Evolutionary conservation across 2,113 vertebrate species (phyloP).

Genomic region (Hymenochirus boettgeri): DNA sequence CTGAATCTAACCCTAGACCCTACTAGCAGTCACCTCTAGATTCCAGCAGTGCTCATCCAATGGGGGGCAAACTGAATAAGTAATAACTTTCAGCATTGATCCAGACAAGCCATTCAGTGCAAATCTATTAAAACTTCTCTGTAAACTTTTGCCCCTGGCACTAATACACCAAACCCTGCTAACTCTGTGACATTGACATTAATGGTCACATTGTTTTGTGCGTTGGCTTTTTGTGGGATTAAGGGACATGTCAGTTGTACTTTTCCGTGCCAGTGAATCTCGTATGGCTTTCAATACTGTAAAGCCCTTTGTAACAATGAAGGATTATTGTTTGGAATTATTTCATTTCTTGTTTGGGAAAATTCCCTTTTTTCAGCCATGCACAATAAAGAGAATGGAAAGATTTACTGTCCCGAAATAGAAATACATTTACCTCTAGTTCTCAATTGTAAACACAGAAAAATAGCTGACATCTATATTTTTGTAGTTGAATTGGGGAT

Average conservation of each 20-base stretch:
- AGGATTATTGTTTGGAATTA: constrained; percentile 10
- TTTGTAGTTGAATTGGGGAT: no score
- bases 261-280: constrained; percentile 10
- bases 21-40: constrained; percentile 9
- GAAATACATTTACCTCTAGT: no score
- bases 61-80: not conserved
- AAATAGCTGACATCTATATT: no score
- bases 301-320: constrained; percentile 22
- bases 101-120: not conserved
- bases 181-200: constrained; percentile 11
- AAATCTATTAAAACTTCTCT: not conserved
- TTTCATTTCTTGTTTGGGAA: constrained; percentile 1
- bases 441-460: no score
- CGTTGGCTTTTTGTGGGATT: not conserved
- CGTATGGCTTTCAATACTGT: not conserved
- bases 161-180: not conserved
- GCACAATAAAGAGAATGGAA: not conserved
- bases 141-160: constrained; percentile 5
- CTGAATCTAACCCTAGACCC: constrained; percentile 16
- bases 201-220: not conserved
- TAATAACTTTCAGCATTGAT: no score
- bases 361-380: not conserved
- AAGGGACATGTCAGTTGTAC: constrained; percentile 11
- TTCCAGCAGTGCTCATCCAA: constrained; percentile 7
- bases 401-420: no score